Percentiles rank a stretch among this genome's conserved stretches.
These are phyloP conservation scores for Halcyon senegalensis DNA, from an alignment of 2,113 vertebrate species.

Conservation along the genomic window DNA sequence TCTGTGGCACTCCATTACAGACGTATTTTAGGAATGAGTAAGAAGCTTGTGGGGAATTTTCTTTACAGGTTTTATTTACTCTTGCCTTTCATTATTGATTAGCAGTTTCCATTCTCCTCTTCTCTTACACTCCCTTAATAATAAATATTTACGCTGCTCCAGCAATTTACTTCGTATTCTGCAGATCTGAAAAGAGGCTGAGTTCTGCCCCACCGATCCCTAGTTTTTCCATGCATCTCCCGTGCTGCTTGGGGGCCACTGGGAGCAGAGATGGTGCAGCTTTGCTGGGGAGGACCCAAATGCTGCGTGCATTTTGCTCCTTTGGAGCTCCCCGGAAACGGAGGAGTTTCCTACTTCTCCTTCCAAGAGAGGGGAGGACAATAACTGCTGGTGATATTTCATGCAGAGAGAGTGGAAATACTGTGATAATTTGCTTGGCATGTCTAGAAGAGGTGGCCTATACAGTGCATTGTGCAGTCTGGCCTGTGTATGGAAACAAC, in stretches of 20 bases:
- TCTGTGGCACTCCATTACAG: background rate
- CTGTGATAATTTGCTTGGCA: background rate
- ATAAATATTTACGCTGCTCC: background rate
- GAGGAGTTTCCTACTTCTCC: background rate
- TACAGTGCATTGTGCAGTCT: background rate
- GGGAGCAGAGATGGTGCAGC: background rate
- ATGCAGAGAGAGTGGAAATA: background rate
- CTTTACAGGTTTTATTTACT: background rate
- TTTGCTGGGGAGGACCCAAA: background rate
- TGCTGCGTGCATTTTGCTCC: background rate
- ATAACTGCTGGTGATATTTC: background rate
- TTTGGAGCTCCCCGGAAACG: background rate
- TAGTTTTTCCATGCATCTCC: background rate
- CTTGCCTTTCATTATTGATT: slow-evolving; percentile 19
- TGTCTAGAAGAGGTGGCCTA: background rate
- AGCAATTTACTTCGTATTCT: background rate
- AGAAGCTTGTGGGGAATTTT: background rate
- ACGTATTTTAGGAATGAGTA: background rate
- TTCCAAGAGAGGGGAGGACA: background rate
- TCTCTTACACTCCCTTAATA: background rate
- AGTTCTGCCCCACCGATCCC: background rate
- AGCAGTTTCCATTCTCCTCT: background rate
- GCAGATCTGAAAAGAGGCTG: background rate
- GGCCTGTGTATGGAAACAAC: background rate
- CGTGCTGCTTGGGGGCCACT: background rate